phyloP scores from a whole-genome alignment of 92 coral and sea anemone genomes.

The Zoanthus gigantus region DNA sequence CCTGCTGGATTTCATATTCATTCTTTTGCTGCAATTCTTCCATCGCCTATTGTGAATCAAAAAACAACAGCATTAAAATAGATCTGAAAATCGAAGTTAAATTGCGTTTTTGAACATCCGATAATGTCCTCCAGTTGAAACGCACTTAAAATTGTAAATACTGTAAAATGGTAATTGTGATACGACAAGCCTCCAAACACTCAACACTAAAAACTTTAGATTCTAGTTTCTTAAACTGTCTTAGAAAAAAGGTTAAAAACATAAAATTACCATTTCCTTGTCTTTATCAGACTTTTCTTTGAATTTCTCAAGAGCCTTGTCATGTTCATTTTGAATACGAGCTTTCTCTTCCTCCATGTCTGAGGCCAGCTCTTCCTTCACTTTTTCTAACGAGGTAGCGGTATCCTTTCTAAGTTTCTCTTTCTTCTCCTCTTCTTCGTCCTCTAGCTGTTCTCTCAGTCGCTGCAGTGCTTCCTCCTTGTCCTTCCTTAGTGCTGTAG shows the following conservation, averaged over 20 bases:
- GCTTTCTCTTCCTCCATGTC: conserved; percentile 82
- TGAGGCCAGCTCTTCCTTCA: conserved; percentile 74
- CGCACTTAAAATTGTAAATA: too few relatives aligned
- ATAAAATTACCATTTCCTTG: conserved; percentile 74
- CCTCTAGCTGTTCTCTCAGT: conserved; percentile 77
- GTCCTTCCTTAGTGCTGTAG: conserved; percentile 67
- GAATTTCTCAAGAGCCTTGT: conserved; percentile 68
- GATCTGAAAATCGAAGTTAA: too few relatives aligned
- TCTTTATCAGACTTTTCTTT: conserved; percentile 88
- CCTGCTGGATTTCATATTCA: conserved; percentile 89
- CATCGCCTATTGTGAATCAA: conserved; percentile 58
- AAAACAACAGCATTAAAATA: background rate
- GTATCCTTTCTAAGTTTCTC: conserved; percentile 71
- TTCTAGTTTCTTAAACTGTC: background rate
- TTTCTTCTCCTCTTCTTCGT: conserved; percentile 83
- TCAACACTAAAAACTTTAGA: background rate
- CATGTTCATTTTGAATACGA: conserved; percentile 69
- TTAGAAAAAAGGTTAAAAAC: background rate
- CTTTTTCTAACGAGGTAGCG: conserved; percentile 58
- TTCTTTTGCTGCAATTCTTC: conserved; percentile 91
- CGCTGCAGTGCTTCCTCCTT: conserved; percentile 76
- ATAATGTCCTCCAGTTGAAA: too few relatives aligned
- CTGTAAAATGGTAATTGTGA: too few relatives aligned
- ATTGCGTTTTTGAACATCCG: too few relatives aligned
- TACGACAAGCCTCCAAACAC: too few relatives aligned